Conservation (phyloP, 2,797 vertebrate genomes). For the Scyliorhinus canicula region DNA sequence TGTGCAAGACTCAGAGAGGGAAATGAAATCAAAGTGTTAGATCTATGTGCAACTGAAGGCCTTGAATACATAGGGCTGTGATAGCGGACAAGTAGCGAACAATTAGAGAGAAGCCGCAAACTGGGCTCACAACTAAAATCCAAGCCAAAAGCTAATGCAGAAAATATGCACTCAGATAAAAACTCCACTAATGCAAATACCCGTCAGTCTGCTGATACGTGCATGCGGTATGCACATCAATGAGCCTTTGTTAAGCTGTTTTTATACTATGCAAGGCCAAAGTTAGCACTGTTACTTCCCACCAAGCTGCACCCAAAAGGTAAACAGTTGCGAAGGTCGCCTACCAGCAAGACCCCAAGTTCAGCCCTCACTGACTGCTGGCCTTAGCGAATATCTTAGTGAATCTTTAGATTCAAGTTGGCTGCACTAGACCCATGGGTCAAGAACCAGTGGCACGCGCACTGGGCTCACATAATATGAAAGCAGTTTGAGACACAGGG, state of each 20-base stretch:
- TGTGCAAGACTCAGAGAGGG: not conserved
- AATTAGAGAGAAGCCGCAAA: not conserved
- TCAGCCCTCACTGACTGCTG: not conserved
- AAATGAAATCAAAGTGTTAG: not conserved
- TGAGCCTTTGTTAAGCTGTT: conserved; percentile 10
- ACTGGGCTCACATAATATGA: not conserved
- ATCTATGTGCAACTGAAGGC: not conserved
- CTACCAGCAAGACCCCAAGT: conserved; percentile 17
- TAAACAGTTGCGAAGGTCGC: conserved; percentile 15
- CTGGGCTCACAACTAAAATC: not conserved
- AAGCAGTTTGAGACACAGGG: not conserved
- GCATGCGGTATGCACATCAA: not conserved
- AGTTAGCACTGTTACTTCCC: not conserved
- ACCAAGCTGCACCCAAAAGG: conserved; percentile 5
- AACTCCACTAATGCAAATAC: not conserved
- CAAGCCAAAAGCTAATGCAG: not conserved
- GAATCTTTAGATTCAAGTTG: not conserved
- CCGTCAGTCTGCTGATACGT: not conserved
- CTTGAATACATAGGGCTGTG: not conserved
- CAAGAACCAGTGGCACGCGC: not conserved
- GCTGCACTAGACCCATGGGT: not conserved
- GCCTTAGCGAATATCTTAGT: not conserved
- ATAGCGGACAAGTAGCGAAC: not conserved
- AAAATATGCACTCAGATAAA: conserved; percentile 17
- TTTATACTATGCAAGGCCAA: not conserved